Evolutionary conservation across 2,888 invertebrate species (phyloP).

Genomic region (Strigamia transsilvanica): DNA sequence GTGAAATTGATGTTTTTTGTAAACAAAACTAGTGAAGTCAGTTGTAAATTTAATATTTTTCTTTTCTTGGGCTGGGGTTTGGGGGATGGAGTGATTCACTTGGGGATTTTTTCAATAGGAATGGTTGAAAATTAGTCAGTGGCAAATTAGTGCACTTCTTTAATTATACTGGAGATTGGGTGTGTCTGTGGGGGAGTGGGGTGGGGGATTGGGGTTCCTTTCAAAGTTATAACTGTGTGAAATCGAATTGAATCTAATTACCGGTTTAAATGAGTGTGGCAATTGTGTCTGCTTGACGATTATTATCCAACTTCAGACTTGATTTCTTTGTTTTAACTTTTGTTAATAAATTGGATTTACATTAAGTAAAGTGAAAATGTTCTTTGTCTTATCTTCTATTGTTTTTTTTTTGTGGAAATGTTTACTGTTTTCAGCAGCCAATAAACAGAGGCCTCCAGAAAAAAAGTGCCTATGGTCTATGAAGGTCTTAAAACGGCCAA

Average conservation of each 20-base stretch:
- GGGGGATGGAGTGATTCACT: no score
- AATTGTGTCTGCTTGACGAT: neutral
- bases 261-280: slow-evolving; percentile 3
- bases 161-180: neutral
- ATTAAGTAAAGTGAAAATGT: neutral
- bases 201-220: neutral
- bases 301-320: slow-evolving; percentile 4
- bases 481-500: no score
- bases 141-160: neutral
- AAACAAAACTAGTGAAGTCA: no score
- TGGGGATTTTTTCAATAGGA: slow-evolving; percentile 3
- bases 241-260: slow-evolving; percentile 34
- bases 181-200: no score
- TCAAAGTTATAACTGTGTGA: neutral
- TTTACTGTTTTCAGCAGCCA: neutral
- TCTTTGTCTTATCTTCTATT: no score
- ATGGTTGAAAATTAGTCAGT: slow-evolving; percentile 19
- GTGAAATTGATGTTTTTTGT: no score
- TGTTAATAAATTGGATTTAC: slow-evolving; percentile 9
- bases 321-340: neutral
- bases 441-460: no score
- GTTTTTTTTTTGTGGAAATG: neutral
- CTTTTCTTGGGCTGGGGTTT: no score
- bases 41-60: no score
- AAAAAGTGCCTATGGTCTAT: no score